Conservation (phyloP, 2,797 vertebrate genomes). For the Darevskia mixta region DNA sequence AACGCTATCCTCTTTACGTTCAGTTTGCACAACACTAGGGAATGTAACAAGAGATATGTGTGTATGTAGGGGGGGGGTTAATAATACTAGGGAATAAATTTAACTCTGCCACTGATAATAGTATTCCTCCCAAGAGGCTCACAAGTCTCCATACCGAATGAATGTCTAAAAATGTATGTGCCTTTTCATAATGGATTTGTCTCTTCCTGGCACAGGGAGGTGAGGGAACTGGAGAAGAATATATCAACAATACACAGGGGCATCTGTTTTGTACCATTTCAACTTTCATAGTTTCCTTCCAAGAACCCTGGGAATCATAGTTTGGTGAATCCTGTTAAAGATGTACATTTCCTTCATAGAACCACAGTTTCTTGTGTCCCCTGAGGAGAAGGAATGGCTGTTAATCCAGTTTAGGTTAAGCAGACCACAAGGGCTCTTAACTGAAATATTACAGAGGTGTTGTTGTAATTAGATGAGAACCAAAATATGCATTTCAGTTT, state of each 20-base stretch:
- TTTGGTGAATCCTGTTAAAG: background rate
- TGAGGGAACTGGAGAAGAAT: conserved; percentile 8
- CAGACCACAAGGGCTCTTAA: background rate
- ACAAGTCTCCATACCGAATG: conserved; percentile 17
- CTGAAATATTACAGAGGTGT: background rate
- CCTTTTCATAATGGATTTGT: background rate
- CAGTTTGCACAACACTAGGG: conserved; percentile 50
- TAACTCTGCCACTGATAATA: conserved; percentile 5
- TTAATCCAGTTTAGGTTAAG: background rate
- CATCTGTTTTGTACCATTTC: background rate
- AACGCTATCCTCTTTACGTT: conserved; percentile 48
- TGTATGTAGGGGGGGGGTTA: background rate
- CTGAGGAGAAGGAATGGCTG: background rate
- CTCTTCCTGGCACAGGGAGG: conserved; percentile 6
- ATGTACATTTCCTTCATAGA: background rate
- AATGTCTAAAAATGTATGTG: conserved; percentile 20
- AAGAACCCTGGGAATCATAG: background rate
- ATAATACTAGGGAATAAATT: conserved; percentile 42
- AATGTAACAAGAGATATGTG: conserved; percentile 19
- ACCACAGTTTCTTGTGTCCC: background rate
- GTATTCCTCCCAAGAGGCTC: conserved; percentile 14
- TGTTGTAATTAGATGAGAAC: conserved; percentile 6
- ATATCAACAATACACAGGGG: conserved; percentile 20
- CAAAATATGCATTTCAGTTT: background rate
- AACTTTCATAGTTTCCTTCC: background rate